Conservation (phyloP, 2,113 vertebrate genomes). For the Plotosus lineatus region DNA sequence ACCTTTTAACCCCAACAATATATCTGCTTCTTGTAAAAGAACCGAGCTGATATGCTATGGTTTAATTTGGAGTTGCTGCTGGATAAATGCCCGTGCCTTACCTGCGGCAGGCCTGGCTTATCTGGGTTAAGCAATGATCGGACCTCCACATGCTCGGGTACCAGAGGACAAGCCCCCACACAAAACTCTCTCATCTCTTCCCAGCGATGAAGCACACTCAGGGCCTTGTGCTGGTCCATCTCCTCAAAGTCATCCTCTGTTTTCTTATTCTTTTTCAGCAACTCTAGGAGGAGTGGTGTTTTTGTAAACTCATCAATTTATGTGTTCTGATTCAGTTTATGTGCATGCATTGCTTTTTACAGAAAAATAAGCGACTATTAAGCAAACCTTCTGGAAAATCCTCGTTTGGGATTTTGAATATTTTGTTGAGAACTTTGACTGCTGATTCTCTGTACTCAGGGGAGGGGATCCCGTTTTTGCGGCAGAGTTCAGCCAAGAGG, state of each 20-base stretch:
- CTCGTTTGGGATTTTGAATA: constrained; percentile 85
- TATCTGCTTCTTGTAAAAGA: not conserved
- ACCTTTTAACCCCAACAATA: not conserved
- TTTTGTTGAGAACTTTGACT: constrained; percentile 89
- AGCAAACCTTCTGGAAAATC: constrained; percentile 80
- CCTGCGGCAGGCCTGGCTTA: constrained; percentile 87
- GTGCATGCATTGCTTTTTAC: not conserved
- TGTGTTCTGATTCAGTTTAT: not conserved
- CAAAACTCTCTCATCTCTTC: constrained; percentile 83
- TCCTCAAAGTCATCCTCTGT: constrained; percentile 64
- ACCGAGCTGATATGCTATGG: not conserved
- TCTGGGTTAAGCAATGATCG: constrained; percentile 76
- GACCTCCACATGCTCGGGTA: constrained; percentile 88
- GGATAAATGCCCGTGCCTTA: constrained; percentile 54
- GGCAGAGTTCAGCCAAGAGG: constrained; percentile 86
- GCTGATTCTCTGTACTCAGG: constrained; percentile 82
- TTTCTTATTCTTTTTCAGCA: constrained; percentile 72
- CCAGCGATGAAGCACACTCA: constrained; percentile 85
- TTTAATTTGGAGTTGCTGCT: not conserved
- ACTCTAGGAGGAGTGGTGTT: constrained; percentile 60
- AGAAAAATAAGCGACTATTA: not conserved
- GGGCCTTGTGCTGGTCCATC: constrained; percentile 82
- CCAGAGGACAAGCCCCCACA: constrained; percentile 75
- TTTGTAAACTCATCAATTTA: not conserved
- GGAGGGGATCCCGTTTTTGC: constrained; percentile 75